These are phyloP conservation scores for Podarcis muralis DNA, from an alignment of 2,113 vertebrate species.

Conservation along the genomic window DNA sequence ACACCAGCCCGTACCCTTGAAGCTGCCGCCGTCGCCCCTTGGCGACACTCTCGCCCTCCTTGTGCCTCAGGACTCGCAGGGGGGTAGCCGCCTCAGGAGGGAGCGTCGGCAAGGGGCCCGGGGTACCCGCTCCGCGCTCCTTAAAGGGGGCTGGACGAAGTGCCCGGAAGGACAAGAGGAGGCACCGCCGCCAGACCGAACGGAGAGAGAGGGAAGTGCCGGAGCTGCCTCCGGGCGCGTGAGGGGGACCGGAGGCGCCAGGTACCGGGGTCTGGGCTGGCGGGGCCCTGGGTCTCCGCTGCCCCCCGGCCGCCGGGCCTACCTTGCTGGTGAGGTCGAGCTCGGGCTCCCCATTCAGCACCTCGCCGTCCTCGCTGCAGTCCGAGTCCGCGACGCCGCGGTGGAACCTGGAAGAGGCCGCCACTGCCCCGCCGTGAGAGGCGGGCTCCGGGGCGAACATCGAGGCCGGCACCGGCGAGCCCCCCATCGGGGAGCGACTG, in stretches of 20 bases:
- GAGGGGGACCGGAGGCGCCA: not conserved
- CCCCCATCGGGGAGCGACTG: constrained; percentile 79
- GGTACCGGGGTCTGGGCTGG: too few relatives aligned
- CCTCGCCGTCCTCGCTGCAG: constrained; percentile 76
- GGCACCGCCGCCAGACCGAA: not conserved
- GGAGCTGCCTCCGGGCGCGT: not conserved
- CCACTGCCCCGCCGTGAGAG: constrained; percentile 60
- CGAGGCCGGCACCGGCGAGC: constrained; percentile 86
- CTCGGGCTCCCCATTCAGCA: constrained; percentile 86
- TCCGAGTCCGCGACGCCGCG: constrained; percentile 70
- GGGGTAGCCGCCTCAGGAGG: not conserved
- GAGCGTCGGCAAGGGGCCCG: not conserved
- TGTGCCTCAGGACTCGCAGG: too few relatives aligned
- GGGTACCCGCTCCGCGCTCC: not conserved
- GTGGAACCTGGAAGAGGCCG: constrained; percentile 83
- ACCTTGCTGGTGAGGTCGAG: constrained; percentile 94
- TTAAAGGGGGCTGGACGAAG: not conserved
- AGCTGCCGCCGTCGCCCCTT: not conserved
- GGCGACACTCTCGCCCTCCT: too few relatives aligned
- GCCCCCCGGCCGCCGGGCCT: constrained; percentile 66
- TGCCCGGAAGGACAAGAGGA: not conserved
- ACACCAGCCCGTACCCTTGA: not conserved
- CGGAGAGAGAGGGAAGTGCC: too few relatives aligned
- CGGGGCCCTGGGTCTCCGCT: too few relatives aligned
- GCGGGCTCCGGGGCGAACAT: constrained; percentile 90